phyloP scores from a whole-genome alignment of 2,797 vertebrate species.

The Pseudopleuronectes americanus region DNA sequence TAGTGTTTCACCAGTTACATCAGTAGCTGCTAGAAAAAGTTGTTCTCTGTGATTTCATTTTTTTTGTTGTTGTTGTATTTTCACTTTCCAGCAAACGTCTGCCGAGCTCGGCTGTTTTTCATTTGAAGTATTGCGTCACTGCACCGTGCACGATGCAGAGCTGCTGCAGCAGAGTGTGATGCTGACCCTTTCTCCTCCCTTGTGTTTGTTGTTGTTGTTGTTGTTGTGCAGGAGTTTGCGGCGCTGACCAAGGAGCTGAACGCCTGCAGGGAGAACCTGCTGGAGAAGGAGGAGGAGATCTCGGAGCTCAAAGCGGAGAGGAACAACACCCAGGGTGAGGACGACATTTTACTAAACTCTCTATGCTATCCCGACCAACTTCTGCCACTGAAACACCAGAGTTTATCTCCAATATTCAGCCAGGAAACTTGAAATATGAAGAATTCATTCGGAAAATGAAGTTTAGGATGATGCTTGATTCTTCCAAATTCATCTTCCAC shows the following conservation, averaged over 20 bases:
- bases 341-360: neutral
- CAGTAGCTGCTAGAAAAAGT: too few relatives aligned
- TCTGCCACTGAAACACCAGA: too few relatives aligned
- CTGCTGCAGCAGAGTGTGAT: conserved; percentile 6
- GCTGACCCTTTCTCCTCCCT: conserved; percentile 37
- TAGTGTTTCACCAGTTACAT: too few relatives aligned
- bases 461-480: too few relatives aligned
- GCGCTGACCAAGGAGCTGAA: conserved; percentile 98
- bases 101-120: neutral
- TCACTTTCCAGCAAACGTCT: neutral
- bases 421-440: too few relatives aligned
- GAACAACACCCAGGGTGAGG: conserved; percentile 98
- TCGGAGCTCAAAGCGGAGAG: conserved; percentile 99
- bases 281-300: conserved; percentile 99
- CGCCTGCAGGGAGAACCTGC: conserved; percentile 95
- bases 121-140: conserved; percentile 18
- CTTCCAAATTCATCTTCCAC: too few relatives aligned
- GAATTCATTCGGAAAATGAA: too few relatives aligned
- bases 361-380: too few relatives aligned
- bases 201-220: conserved; percentile 27
- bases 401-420: too few relatives aligned
- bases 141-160: neutral
- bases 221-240: conserved; percentile 92
- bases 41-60: neutral
- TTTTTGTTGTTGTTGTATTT: neutral